Conservation (phyloP, 2,797 vertebrate species). For the Pipistrellus nathusii region DNA sequence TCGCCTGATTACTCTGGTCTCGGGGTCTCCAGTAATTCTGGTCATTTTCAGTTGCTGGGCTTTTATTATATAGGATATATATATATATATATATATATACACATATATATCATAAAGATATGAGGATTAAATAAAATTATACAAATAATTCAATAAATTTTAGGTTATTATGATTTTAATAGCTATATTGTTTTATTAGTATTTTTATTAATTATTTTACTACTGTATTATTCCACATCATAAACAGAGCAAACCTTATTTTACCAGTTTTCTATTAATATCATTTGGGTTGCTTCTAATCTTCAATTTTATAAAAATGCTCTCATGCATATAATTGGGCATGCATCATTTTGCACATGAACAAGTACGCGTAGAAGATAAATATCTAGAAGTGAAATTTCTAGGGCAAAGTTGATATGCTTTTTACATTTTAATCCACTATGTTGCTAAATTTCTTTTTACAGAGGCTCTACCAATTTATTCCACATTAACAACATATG, state of each 20-base stretch:
- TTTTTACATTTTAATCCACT: neutral
- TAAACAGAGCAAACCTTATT: neutral
- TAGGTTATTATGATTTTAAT: neutral
- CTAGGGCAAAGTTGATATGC: neutral
- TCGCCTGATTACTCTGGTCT: too few species aligned
- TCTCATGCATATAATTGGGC: neutral
- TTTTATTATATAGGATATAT: too few species aligned
- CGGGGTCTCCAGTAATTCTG: too few species aligned
- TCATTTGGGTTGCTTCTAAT: neutral
- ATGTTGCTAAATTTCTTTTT: neutral
- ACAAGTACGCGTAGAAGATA: neutral
- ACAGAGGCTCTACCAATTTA: neutral
- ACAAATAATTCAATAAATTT: neutral
- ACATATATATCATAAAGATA: neutral
- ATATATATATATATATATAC: too few species aligned
- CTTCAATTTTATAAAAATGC: neutral
- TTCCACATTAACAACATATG: neutral
- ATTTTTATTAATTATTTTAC: conserved; percentile 15
- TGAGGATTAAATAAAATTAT: neutral
- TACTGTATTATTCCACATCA: neutral
- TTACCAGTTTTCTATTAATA: neutral
- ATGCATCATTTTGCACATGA: neutral
- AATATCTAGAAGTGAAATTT: conserved; percentile 1
- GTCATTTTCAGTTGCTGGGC: too few species aligned
- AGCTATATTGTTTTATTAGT: neutral